Base-by-base conservation (phyloP, 2,113 vertebrate species). In the Poeciliopsis prolifica region DNA sequence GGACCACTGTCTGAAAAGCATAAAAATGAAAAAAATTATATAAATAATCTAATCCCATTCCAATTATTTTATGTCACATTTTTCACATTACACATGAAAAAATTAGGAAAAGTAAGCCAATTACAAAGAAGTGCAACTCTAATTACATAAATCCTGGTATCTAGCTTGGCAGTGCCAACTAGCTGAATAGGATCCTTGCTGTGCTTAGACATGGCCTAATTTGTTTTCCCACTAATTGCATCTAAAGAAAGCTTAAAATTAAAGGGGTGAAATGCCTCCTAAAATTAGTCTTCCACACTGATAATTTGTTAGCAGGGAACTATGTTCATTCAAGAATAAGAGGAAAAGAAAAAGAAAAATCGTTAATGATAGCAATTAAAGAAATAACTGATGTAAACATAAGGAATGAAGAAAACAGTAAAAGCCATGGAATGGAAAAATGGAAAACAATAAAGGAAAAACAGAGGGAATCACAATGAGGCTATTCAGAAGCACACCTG, bases 71-170 rank as follows among this genome's bases (percentile, higher is more conserved):
- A 72, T 42, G 68, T 31, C 66, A 42, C 40, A 63, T 40, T 75
- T 78, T 78, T 67, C 44, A 61, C 12, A 64, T 78, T 86, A 68
- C 61, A 29, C 30, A 68, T 61, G 74, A 74, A 79, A 75, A 66
- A 28, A 77, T 65, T 33, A 44, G 68, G 68, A 81, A 72, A 77
- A 69, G 60, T 51, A 70, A 82, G 68, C 51, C 79, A 81, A 88
- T 92, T 87, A 88, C 78, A 81, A 83, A 80, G 40, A 35, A 77
- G 17, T 64, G 24, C 44, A 73, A 51, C 82, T 75, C 70, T 28
- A 82, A 65, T 89, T 84, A 87, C 79, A 78, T 70, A 83, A 88
- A 88, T 85, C 86, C 73, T 40, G 79, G 81, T 89, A 81, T 86
- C 75, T 71, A 71, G 72, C 82, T 84, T 29, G 82, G 83, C 65